These are phyloP conservation scores for Halichondria panicea DNA, from an alignment of 37 sponge, comb jelly and placozoan genomes.

Conservation along the genomic window DNA sequence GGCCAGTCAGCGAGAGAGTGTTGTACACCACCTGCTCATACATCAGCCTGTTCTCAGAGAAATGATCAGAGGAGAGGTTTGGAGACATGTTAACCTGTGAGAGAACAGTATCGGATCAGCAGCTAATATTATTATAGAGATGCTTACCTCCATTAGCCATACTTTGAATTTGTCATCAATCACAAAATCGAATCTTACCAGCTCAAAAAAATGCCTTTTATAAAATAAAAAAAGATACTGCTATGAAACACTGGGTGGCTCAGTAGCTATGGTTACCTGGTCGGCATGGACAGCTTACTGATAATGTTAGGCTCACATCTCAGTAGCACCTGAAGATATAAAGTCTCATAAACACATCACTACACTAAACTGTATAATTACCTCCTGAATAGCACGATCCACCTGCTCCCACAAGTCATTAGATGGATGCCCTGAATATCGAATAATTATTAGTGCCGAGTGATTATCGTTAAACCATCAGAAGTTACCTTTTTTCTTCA, in stretches of 20 bases:
- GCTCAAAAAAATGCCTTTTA: constrained; percentile 78
- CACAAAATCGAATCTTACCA: constrained; percentile 81
- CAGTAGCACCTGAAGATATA: constrained; percentile 11
- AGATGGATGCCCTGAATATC: constrained; percentile 11
- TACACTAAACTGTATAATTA: constrained; percentile 2
- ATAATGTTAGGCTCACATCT: constrained; percentile 11
- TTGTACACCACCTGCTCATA: constrained; percentile 86
- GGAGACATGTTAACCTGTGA: constrained; percentile 78
- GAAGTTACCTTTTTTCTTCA: constrained; percentile 33
- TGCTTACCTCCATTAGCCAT: constrained; percentile 79
- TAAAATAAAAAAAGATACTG: too few relatives aligned
- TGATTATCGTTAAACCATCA: neutral
- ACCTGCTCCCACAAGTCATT: constrained; percentile 28
- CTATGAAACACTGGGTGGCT: neutral
- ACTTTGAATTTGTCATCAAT: constrained; percentile 58
- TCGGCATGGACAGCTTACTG: too few relatives aligned
- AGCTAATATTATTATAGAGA: neutral
- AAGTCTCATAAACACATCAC: neutral
- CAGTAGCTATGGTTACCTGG: too few relatives aligned
- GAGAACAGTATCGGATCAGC: neutral
- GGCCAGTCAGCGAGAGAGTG: constrained; percentile 43
- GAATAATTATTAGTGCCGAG: neutral
- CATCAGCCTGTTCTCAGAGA: constrained; percentile 39
- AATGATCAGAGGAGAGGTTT: constrained; percentile 65
- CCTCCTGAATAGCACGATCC: constrained; percentile 10